Percentiles rank a stretch among this genome's conserved stretches.
phyloP scores from a whole-genome alignment of 1,140 invertebrate species.

The Gerris buenoi region DNA sequence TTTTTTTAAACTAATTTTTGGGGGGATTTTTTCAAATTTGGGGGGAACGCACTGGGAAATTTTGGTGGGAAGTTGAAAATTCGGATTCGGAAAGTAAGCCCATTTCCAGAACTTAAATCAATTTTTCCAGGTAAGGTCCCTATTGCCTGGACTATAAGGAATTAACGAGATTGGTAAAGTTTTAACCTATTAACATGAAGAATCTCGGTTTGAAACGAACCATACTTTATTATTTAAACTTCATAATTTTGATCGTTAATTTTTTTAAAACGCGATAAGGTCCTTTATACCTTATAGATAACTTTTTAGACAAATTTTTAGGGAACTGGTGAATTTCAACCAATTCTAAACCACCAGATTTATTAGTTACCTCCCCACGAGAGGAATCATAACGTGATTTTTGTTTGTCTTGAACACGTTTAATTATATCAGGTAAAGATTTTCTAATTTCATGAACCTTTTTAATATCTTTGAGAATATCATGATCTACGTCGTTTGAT shows the following conservation, averaged over 20 bases:
- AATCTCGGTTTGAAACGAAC: neutral
- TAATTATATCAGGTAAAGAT: neutral
- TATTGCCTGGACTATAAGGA: too few species aligned
- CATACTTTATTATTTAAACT: neutral
- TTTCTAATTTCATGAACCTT: neutral
- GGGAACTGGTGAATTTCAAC: neutral
- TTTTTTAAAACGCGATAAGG: neutral
- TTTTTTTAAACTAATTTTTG: too few species aligned
- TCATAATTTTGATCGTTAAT: neutral
- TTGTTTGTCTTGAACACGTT: neutral
- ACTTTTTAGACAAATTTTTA: neutral
- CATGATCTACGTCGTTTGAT: neutral
- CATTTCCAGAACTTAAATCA: too few species aligned
- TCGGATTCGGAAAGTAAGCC: too few species aligned
- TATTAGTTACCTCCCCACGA: neutral
- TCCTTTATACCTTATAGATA: neutral
- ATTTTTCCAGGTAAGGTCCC: too few species aligned
- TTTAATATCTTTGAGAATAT: neutral
- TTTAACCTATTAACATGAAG: neutral
- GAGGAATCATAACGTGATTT: neutral
- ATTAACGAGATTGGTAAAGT: neutral
- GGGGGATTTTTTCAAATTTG: too few species aligned
- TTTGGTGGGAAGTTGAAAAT: too few species aligned
- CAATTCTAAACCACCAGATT: neutral
- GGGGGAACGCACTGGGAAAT: too few species aligned